These are phyloP conservation scores for Odontothrips loti DNA, from an alignment of 2,888 invertebrate species.

Conservation along the genomic window DNA sequence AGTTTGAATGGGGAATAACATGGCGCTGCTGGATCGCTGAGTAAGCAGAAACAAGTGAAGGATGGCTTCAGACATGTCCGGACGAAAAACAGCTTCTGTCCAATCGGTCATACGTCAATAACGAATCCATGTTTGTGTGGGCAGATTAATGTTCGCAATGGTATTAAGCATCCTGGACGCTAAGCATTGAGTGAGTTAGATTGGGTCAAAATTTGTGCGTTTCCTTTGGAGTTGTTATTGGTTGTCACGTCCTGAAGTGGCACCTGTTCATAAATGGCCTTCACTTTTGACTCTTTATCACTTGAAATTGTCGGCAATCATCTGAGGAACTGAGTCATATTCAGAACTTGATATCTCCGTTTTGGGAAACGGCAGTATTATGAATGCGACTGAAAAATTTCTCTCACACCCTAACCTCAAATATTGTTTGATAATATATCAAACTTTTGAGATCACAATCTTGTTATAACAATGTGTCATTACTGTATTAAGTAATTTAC, in stretches of 20 bases:
- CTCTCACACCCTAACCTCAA: no score
- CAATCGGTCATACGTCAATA: slow-evolving; percentile 15
- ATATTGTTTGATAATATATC: no score
- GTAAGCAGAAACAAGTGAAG: background rate
- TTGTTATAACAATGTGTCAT: no score
- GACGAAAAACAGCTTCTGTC: background rate
- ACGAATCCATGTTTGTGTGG: background rate
- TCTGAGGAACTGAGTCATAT: no score
- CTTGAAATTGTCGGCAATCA: no score
- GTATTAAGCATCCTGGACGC: background rate
- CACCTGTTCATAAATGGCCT: background rate
- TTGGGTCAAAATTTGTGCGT: background rate
- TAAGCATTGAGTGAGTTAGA: background rate
- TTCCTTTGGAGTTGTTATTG: background rate
- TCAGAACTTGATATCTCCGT: no score
- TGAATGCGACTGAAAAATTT: no score
- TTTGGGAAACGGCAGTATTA: no score
- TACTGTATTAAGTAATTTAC: no score
- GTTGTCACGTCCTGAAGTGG: background rate
- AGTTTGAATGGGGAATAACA: no score
- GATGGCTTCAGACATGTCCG: background rate
- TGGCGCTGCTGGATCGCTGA: no score
- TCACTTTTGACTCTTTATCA: background rate
- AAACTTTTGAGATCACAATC: no score
- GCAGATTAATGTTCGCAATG: background rate